Conservation (phyloP, 2,113 vertebrate genomes). For the Sander vitreus region DNA sequence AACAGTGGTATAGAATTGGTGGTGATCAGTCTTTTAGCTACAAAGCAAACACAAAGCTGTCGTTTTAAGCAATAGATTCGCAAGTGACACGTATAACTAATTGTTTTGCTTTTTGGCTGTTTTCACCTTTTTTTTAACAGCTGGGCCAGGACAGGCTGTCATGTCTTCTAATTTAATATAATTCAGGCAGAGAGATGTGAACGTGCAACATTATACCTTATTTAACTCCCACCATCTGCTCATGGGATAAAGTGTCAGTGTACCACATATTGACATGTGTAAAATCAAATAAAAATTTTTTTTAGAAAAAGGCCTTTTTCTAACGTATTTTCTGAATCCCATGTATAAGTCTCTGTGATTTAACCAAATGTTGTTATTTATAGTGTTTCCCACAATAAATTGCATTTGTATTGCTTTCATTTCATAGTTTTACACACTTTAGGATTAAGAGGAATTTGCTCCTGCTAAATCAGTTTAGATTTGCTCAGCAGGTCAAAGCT, state of each 20-base stretch:
- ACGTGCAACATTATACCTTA: constrained; percentile 67
- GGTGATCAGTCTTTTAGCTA: neutral
- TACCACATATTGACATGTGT: neutral
- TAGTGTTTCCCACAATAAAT: neutral
- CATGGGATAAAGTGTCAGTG: constrained; percentile 40
- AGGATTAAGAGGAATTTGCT: neutral
- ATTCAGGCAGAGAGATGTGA: constrained; percentile 52
- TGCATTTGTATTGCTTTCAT: neutral
- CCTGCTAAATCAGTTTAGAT: neutral
- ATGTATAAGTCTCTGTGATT: neutral
- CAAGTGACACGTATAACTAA: neutral
- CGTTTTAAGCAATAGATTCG: neutral
- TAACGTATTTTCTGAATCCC: constrained; percentile 1
- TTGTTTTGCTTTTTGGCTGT: neutral
- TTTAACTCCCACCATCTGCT: constrained; percentile 72
- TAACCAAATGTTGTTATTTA: constrained; percentile 9
- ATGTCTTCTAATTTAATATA: constrained; percentile 71
- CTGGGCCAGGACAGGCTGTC: constrained; percentile 51
- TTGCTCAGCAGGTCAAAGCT: neutral
- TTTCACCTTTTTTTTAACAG: constrained; percentile 33
- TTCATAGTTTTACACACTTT: neutral
- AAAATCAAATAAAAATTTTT: constrained; percentile 13
- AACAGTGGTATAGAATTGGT: neutral
- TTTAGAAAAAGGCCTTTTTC: no score
- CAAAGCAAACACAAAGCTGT: neutral